phyloP scores from a whole-genome alignment of 1,140 invertebrate genomes.

The Sinella curviseta region DNA sequence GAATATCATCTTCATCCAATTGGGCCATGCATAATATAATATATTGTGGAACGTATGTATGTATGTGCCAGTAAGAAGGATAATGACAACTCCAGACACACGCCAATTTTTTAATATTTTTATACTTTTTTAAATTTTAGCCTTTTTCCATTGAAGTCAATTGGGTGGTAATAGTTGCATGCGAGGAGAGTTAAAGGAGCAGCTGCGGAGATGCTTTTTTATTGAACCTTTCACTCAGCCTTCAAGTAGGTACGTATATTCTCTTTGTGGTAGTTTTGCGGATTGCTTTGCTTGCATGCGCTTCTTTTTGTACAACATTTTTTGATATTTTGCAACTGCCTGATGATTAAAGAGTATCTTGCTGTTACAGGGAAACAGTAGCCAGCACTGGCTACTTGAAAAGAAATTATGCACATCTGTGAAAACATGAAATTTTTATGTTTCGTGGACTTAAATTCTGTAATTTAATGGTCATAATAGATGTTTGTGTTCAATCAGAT shows the following conservation, averaged over 20 bases:
- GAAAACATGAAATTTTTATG: slow-evolving; percentile 18
- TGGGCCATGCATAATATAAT: no score
- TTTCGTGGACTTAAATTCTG: not conserved
- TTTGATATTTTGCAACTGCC: not conserved
- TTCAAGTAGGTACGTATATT: not conserved
- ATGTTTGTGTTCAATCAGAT: no score
- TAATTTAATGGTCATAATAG: no score
- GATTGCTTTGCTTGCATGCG: not conserved
- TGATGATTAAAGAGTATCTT: not conserved
- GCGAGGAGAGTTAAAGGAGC: not conserved
- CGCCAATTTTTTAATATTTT: slow-evolving; percentile 20
- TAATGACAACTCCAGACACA: slow-evolving; percentile 16
- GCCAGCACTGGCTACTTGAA: not conserved
- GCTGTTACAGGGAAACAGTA: not conserved
- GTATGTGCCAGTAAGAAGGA: no score
- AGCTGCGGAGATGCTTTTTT: not conserved
- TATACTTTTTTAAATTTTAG: not conserved
- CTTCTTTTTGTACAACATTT: not conserved
- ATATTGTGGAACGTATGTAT: no score
- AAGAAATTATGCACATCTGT: not conserved
- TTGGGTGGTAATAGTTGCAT: slow-evolving; percentile 8
- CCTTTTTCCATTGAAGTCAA: not conserved
- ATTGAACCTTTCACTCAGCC: not conserved
- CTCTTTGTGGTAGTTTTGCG: no score
- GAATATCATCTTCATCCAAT: not conserved